These are phyloP conservation scores for Drosophila paranaensis DNA, from an alignment of 2,888 invertebrate species.

Conservation along the genomic window DNA sequence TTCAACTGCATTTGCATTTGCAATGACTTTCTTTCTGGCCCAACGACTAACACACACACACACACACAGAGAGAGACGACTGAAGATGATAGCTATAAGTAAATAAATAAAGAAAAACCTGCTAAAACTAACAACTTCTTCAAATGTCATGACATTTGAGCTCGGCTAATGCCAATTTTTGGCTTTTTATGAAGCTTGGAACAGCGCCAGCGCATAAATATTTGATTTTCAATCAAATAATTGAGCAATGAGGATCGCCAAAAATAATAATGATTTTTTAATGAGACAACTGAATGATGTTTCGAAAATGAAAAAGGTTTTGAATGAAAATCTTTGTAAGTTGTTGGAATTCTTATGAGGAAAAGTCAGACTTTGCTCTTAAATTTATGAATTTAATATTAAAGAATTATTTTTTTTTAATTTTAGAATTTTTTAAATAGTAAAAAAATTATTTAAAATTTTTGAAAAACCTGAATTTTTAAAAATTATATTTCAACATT, in stretches of 20 bases:
- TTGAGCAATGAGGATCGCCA: constrained; percentile 8
- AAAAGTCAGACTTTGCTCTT: not conserved
- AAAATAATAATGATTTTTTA: not conserved
- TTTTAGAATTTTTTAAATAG: too few relatives aligned
- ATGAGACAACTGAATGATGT: not conserved
- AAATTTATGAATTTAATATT: not conserved
- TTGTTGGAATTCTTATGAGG: not conserved
- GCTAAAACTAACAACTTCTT: constrained; percentile 29
- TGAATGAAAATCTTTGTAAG: not conserved
- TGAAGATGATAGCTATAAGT: constrained; percentile 1
- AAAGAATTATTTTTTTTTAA: too few relatives aligned
- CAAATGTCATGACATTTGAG: constrained; percentile 74
- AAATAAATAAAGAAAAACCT: constrained; percentile 3
- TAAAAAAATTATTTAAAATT: too few relatives aligned
- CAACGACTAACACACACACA: constrained; percentile 11
- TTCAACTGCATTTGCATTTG: constrained; percentile 19
- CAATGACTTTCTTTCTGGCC: constrained; percentile 45
- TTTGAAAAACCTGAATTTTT: too few relatives aligned
- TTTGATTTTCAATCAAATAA: constrained; percentile 14
- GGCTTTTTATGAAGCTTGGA: constrained; percentile 58
- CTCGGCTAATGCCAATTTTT: constrained; percentile 65
- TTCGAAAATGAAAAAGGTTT: not conserved
- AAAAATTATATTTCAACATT: too few relatives aligned
- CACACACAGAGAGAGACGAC: not conserved
- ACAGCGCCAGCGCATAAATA: constrained; percentile 13